Evolutionary conservation across 2,797 vertebrate species (phyloP), one percentile per base, ranked within the genome.

Genomic region (Orientallactaga sibirica): DNA sequence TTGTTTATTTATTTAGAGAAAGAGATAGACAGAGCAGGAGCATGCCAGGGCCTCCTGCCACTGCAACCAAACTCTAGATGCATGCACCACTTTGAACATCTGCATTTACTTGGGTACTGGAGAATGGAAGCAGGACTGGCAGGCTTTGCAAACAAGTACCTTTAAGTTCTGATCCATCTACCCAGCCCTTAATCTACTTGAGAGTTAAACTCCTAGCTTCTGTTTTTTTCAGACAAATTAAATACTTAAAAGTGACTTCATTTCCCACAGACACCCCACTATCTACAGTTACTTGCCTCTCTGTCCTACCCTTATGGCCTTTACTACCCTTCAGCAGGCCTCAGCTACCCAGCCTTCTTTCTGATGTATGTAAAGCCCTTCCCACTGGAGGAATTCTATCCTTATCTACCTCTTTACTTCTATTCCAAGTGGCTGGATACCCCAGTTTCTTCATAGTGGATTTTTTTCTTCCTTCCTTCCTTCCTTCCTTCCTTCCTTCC

Each of bases 251-350:
- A 48, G 70, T 19, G 55, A 55, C 73, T 92, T 22, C 16, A 3
- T 74, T 82, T 19, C 2, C 52, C 25, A 0, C 7, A 19, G 73
- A 18, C 12, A 10, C 10, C 55, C 55, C 12, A 11, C 3, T 5
- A 33, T 37, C 25, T 80, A 80, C 67, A 82, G 7, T 29, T 18
- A 29, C 4, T 25, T 67, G 6, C 22, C 4, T 61, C 22, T 81
- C 1, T n/a, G 19, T 68, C 4, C 2, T n/a, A 3, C 1, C 70
- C 6, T 10, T 33, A 2, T 64, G 2, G 1, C 52, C 68, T 19
- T 77, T 22, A 66, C 7, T 12, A n/a, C 16, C 29, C 15, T 4
- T 62, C 12, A 4, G 4, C 4, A 6, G 73, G 41, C 24, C 29
- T 27, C 10, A 48, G 33, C n/a, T 22, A 12, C 10, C 4, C n/a